Evolutionary conservation across 2,888 invertebrate species (phyloP).

Genomic region (Hylaea fasciaria): DNA sequence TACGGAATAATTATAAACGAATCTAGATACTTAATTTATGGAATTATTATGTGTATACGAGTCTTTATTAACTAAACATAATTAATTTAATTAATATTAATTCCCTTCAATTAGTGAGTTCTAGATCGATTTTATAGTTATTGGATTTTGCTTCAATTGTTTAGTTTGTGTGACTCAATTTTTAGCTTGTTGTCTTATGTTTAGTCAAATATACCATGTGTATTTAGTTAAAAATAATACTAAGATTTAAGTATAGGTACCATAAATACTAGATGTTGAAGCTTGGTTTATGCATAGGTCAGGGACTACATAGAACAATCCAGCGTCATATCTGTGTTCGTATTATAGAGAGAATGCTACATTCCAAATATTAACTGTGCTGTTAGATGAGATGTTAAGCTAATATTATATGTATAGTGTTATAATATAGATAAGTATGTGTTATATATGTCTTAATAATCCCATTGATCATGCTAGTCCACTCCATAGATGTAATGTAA

Average conservation of each 20-base stretch:
- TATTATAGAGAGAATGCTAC: constrained; percentile 31
- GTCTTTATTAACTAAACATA: neutral
- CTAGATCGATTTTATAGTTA: constrained; percentile 2
- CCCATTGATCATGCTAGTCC: constrained; percentile 41
- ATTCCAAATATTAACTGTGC: constrained; percentile 37
- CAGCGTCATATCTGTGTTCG: constrained; percentile 39
- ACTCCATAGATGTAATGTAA: constrained; percentile 28
- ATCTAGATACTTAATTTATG: too few relatives aligned
- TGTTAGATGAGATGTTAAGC: constrained; percentile 29
- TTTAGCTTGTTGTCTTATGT: constrained; percentile 18
- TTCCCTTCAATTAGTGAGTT: neutral
- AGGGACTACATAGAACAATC: constrained; percentile 19
- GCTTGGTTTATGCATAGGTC: constrained; percentile 25
- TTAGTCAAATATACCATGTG: constrained; percentile 3
- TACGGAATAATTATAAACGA: too few relatives aligned
- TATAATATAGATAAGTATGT: constrained; percentile 10
- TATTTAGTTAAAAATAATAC: constrained; percentile 19
- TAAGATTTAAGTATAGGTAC: constrained; percentile 16
- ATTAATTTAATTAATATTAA: neutral
- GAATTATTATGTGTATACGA: neutral
- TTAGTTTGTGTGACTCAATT: neutral
- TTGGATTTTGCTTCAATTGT: neutral
- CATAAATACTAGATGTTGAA: constrained; percentile 14
- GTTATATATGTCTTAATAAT: constrained; percentile 36
- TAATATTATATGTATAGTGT: constrained; percentile 23